Evolutionary conservation across 2,113 vertebrate genomes (phyloP), one percentile per base, ranked within the genome.

Genomic region (Alces alces): DNA sequence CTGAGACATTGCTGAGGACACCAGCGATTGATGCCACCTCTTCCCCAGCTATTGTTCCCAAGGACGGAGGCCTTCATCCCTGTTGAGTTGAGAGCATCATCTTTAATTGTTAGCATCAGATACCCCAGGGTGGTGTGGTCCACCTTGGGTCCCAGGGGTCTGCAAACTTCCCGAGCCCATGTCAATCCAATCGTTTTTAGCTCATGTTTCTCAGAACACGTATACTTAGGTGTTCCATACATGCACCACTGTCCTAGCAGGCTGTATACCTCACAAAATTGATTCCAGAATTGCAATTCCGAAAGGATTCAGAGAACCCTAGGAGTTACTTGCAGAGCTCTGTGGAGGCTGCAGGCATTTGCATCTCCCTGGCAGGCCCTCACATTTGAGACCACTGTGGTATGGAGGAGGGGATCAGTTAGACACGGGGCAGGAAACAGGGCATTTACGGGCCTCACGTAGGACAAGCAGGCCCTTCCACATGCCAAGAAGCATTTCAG

Each of bases 31-130:
- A 17, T 7, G 25, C 19, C 54, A 2, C 60, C 25, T 16, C 54
- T 36, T 43, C 82, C 58, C 30, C 36, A 7, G 61, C 84, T 28
- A 19, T 39, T 45, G 11, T 12, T 33, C 36, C 88, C 57, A 13
- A 57, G 89, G 30, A 14, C 1, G 1, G 23, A 4, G 1, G 61
- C 33, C 84, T 43, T 0, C 58, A 15, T 25, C 33, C 33, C 11
- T 7, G 10, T 6, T 25, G 70, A 7, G 7, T 17, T 54, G 9
- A 47, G 52, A 47, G 45, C 2, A 0, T 25, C 70, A 0, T 47
- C 70, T 55, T 27, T 9, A 3, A 9, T 23, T 0, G 0, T 54
- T 3, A 33, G 15, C 0, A 0, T 45, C 52, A 5, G 23, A 54
- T n/a, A 21, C 13, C 0, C 33, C 12, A 4, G 23, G 23, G 50